A percentile compares a stretch with the other conserved stretches of the same genome.
These are phyloP conservation scores for Turritopsis dohrnii DNA, from an alignment of 30 jellyfish, hydroid and myxozoan genomes.

Conservation along the genomic window DNA sequence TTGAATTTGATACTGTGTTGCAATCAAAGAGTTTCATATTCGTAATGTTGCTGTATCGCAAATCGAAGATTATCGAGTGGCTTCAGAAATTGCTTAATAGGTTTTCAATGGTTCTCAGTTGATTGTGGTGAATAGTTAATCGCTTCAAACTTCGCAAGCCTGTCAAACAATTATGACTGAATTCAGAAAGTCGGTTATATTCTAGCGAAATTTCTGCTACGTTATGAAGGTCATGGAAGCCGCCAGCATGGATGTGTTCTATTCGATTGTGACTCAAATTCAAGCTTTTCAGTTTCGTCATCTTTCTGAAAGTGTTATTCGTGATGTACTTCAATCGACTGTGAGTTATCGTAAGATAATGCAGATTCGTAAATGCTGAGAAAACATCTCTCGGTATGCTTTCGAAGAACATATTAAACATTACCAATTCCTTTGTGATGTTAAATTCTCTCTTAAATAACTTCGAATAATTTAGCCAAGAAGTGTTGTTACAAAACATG, in stretches of 20 bases:
- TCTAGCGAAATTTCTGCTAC: neutral
- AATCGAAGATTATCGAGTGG: neutral
- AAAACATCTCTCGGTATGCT: neutral
- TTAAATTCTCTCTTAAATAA: neutral
- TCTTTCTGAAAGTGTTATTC: neutral
- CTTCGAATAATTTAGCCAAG: neutral
- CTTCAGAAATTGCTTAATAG: neutral
- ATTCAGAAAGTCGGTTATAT: neutral
- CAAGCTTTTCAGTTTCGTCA: neutral
- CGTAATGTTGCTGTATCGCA: neutral
- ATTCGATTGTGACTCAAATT: neutral
- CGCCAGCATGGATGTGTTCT: neutral
- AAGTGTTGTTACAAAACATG: neutral
- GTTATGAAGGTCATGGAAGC: neutral
- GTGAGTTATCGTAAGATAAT: neutral
- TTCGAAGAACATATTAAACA: neutral
- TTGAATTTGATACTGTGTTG: neutral
- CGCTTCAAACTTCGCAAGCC: neutral
- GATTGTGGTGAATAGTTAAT: neutral
- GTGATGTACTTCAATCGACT: neutral
- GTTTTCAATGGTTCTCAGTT: neutral
- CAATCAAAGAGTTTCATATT: neutral
- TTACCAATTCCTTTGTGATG: neutral
- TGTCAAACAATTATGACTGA: neutral
- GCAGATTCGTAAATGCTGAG: neutral